Evolutionary conservation across 2,888 invertebrate species (phyloP).

Genomic region (Andricus curvator): DNA sequence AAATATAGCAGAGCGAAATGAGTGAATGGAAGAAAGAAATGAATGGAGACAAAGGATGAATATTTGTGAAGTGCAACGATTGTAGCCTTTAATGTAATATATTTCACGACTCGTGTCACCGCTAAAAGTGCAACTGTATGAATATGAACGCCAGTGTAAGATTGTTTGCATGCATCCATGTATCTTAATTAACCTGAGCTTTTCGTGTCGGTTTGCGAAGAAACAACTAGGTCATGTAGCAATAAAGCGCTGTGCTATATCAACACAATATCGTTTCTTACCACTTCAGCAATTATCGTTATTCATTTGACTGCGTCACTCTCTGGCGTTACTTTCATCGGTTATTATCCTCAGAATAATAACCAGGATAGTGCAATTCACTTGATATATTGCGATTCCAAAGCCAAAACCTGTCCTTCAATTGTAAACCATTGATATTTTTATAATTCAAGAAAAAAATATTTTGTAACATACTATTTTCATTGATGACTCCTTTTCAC

Average conservation of each 20-base stretch:
- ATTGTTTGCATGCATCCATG: slow-evolving; percentile 25
- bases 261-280: slow-evolving; percentile 16
- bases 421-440: not conserved
- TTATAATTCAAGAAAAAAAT: not conserved
- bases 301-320: not conserved
- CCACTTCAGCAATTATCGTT: slow-evolving; percentile 5
- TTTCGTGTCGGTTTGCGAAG: slow-evolving; percentile 22
- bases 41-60: slow-evolving; percentile 48
- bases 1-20: slow-evolving; percentile 31
- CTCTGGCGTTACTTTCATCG: not conserved
- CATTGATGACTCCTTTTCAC: too few species aligned
- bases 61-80: slow-evolving; percentile 71
- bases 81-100: slow-evolving; percentile 76
- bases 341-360: not conserved
- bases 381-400: not conserved
- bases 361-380: not conserved
- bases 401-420: not conserved
- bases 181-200: slow-evolving; percentile 35
- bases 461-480: not conserved
- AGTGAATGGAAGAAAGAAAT: slow-evolving; percentile 41
- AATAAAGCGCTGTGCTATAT: slow-evolving; percentile 26
- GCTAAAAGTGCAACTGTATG: slow-evolving; percentile 8
- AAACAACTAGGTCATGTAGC: slow-evolving; percentile 36
- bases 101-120: slow-evolving; percentile 64
- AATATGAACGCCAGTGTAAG: slow-evolving; percentile 1